These are phyloP conservation scores for Cochlearius cochlearius DNA, from an alignment of 2,113 vertebrate genomes.

Conservation along the genomic window DNA sequence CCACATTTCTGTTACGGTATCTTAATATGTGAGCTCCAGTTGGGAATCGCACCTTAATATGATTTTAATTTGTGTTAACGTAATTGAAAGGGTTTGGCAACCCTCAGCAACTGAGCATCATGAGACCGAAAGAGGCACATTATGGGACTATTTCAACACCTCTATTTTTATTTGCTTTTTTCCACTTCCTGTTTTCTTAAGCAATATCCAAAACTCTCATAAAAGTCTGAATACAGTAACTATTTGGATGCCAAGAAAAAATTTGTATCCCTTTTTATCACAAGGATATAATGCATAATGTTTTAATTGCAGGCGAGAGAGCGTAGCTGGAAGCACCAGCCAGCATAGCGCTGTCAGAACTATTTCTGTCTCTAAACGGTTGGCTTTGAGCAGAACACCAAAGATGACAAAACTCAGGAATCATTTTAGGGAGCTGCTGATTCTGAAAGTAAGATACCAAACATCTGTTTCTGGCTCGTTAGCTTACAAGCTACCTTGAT, in stretches of 20 bases:
- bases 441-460: slow-evolving; percentile 12
- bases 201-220: not conserved
- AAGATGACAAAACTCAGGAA: slow-evolving; percentile 21
- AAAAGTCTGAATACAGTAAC: not conserved
- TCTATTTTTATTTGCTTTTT: not conserved
- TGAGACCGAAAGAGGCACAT: not conserved
- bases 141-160: not conserved
- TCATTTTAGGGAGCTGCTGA: not conserved
- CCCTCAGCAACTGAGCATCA: not conserved
- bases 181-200: not conserved
- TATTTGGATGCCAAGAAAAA: not conserved
- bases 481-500: slow-evolving; percentile 14
- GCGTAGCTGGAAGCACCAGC: not conserved
- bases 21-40: not conserved
- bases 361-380: not conserved
- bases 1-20: not conserved
- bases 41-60: slow-evolving; percentile 1
- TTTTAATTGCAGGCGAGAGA: slow-evolving; percentile 29
- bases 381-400: slow-evolving; percentile 27
- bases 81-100: not conserved
- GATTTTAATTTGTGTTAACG: not conserved
- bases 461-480: slow-evolving; percentile 2
- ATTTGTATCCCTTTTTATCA: not conserved
- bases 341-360: not conserved
- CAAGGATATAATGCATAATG: not conserved